Conservation (phyloP, 2,888 invertebrate species). For the Cecidostiba fungosa region DNA sequence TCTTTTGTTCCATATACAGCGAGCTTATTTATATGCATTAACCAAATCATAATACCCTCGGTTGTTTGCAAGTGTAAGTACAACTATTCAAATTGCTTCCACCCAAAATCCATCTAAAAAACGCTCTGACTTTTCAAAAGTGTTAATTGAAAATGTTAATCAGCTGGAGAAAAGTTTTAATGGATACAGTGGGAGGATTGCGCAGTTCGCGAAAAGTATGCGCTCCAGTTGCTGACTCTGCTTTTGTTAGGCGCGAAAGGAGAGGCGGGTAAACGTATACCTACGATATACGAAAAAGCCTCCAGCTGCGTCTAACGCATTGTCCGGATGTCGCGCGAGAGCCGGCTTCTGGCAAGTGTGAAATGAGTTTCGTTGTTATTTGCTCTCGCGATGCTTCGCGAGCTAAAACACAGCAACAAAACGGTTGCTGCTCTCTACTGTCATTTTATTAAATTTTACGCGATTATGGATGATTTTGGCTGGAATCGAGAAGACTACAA, state of each 20-base stretch:
- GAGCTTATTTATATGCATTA: too few relatives aligned
- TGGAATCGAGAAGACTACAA: neutral
- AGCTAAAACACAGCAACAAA: neutral
- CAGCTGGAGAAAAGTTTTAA: conserved; percentile 54
- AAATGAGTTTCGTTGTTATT: conserved; percentile 52
- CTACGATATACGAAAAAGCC: neutral
- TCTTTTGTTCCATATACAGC: neutral
- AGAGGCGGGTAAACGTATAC: neutral
- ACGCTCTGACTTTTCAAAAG: conserved; percentile 25
- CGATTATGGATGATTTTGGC: neutral
- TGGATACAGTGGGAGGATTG: conserved; percentile 41
- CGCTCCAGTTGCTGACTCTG: neutral
- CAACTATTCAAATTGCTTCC: neutral
- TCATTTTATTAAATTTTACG: conserved; percentile 50
- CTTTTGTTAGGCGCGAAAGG: conserved; percentile 6
- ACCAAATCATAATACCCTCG: too few relatives aligned
- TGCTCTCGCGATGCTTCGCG: neutral
- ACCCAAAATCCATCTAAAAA: neutral
- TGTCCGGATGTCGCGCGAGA: conserved; percentile 35
- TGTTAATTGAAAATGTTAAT: conserved; percentile 62
- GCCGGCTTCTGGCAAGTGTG: conserved; percentile 29
- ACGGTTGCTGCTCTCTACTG: neutral
- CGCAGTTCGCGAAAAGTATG: conserved; percentile 16
- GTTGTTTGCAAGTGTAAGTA: neutral
- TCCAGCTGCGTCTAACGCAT: conserved; percentile 51